phyloP scores from a whole-genome alignment of 2,888 invertebrate species.

The Campaea margaritaria region DNA sequence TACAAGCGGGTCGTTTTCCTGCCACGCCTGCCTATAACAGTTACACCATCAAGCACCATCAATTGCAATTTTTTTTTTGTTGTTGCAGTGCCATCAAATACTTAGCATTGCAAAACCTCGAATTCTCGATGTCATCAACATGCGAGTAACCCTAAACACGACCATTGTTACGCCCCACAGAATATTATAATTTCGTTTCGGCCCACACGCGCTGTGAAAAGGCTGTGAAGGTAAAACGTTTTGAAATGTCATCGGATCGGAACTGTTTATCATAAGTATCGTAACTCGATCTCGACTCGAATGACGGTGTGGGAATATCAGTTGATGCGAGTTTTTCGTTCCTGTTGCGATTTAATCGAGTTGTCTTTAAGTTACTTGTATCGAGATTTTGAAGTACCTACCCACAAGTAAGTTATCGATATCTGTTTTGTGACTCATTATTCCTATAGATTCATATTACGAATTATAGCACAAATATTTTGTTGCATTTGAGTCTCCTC shows the following conservation, averaged over 20 bases:
- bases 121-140: too few species aligned
- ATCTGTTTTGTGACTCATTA: too few species aligned
- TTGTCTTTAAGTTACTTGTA: slow-evolving; percentile 1
- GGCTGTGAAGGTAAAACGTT: slow-evolving; percentile 1
- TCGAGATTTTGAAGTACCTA: neutral
- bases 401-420: too few species aligned
- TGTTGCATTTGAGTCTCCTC: too few species aligned
- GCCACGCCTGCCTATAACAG: too few species aligned
- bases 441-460: too few species aligned
- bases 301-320: neutral
- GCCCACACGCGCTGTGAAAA: slow-evolving; percentile 4
- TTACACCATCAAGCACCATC: too few species aligned
- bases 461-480: too few species aligned
- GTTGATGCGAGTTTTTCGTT: slow-evolving; percentile 1
- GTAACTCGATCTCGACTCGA: slow-evolving; percentile 1
- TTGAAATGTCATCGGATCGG: slow-evolving; percentile 12
- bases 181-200: slow-evolving; percentile 14
- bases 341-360: slow-evolving; percentile 11
- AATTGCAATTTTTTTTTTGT: too few species aligned
- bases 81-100: too few species aligned
- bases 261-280: slow-evolving; percentile 8
- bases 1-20: too few species aligned
- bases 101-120: too few species aligned
- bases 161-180: neutral
- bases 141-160: neutral